phyloP scores from a whole-genome alignment of 2,797 vertebrate species.

The Spinus olivaceus region DNA sequence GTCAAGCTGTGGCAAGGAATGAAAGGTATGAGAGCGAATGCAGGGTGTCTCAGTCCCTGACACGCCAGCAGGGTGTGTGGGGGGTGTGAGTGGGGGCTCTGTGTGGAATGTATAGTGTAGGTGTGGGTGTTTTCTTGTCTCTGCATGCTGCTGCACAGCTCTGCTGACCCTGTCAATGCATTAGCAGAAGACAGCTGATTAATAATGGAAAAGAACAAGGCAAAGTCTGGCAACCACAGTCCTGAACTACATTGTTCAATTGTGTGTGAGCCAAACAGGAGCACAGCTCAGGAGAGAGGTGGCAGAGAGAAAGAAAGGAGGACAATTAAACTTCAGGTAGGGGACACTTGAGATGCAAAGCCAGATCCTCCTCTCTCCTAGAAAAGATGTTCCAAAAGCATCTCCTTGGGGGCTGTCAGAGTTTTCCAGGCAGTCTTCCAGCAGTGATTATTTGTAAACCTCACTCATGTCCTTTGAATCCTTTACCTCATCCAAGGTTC shows the following conservation, averaged over 20 bases:
- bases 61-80: accelerated
- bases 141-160: background rate
- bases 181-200: background rate
- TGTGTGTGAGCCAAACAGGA: background rate
- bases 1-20: background rate
- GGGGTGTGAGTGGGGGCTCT: accelerated
- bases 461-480: background rate
- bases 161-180: background rate
- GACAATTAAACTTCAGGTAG: background rate
- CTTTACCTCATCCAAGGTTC: background rate
- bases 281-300: background rate
- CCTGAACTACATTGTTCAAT: background rate
- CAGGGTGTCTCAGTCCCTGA: background rate
- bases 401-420: background rate
- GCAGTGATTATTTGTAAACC: background rate
- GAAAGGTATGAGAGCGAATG: background rate
- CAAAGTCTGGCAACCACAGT: background rate
- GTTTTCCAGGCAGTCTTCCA: background rate
- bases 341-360: background rate
- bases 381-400: background rate
- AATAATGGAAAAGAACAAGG: background rate
- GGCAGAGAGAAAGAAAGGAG: background rate
- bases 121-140: background rate
- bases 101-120: background rate
- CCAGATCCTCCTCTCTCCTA: background rate